Evolutionary conservation across 2,888 invertebrate genomes (phyloP).

Genomic region (Leptinotarsa juncta): DNA sequence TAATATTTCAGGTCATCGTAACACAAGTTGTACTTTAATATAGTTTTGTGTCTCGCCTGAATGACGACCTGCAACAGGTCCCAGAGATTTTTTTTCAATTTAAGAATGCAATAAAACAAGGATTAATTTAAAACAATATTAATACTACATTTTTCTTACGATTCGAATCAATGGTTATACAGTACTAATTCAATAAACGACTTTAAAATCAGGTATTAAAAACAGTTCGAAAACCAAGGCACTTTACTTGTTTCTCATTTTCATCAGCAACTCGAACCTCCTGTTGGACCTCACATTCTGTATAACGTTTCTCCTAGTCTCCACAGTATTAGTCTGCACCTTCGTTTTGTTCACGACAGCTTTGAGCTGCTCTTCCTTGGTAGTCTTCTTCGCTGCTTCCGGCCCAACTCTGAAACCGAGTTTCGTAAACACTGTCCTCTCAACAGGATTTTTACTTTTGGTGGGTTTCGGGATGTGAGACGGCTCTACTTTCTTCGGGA

Average conservation of each 20-base stretch:
- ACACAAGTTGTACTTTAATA: no score
- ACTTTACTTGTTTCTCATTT: constrained; percentile 61
- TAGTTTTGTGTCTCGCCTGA: no score
- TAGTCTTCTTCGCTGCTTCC: constrained; percentile 21
- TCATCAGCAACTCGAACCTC: constrained; percentile 79
- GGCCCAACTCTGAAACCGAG: constrained; percentile 51
- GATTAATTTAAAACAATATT: no score
- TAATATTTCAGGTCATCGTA: no score
- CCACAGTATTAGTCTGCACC: constrained; percentile 41
- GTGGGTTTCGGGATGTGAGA: constrained; percentile 28
- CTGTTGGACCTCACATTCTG: constrained; percentile 79
- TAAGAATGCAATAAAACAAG: no score
- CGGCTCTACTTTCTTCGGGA: neutral
- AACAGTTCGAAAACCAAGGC: neutral
- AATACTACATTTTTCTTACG: no score
- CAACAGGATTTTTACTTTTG: constrained; percentile 14
- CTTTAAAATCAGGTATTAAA: neutral
- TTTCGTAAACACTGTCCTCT: constrained; percentile 37
- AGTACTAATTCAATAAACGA: no score
- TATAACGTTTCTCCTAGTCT: constrained; percentile 64
- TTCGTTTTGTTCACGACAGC: constrained; percentile 52
- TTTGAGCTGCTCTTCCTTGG: constrained; percentile 49
- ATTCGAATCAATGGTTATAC: no score
- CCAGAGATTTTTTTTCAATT: no score
- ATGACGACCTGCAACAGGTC: no score